These are phyloP conservation scores for Monodelphis domestica DNA, from an alignment of 2,797 vertebrate species.

Conservation along the genomic window DNA sequence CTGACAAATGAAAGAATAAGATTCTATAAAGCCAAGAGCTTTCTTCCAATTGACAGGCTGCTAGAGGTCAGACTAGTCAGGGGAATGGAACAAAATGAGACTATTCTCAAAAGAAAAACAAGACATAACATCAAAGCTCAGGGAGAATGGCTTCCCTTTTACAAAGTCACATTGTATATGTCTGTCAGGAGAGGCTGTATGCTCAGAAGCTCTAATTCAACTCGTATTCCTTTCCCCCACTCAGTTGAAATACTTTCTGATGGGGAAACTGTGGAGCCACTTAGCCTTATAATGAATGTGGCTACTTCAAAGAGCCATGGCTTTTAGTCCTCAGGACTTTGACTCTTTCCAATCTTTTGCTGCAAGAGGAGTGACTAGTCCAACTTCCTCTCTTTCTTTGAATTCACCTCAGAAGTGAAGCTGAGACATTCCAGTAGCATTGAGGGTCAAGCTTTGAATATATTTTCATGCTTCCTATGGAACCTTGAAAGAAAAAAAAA, in stretches of 20 bases:
- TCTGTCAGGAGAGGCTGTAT: background rate
- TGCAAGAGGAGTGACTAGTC: slow-evolving; percentile 20
- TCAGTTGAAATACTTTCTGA: background rate
- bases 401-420: slow-evolving; percentile 35
- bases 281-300: background rate
- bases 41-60: background rate
- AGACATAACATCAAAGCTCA: slow-evolving; percentile 10
- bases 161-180: background rate
- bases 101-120: background rate
- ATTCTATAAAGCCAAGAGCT: background rate
- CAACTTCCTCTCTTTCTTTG: slow-evolving; percentile 14
- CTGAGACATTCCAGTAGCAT: background rate
- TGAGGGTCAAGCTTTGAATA: slow-evolving; percentile 12
- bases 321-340: background rate
- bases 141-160: slow-evolving; percentile 3
- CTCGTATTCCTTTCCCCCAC: background rate
- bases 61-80: background rate
- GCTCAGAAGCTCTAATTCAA: background rate
- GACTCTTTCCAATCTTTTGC: slow-evolving; percentile 28
- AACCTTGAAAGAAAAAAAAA: background rate
- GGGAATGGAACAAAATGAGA: background rate
- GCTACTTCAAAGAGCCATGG: slow-evolving; percentile 3
- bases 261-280: slow-evolving; percentile 16
- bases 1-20: background rate
- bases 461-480: background rate